Base-by-base conservation (phyloP, 2,113 vertebrate species). In the Kobus ellipsiprymnus region DNA sequence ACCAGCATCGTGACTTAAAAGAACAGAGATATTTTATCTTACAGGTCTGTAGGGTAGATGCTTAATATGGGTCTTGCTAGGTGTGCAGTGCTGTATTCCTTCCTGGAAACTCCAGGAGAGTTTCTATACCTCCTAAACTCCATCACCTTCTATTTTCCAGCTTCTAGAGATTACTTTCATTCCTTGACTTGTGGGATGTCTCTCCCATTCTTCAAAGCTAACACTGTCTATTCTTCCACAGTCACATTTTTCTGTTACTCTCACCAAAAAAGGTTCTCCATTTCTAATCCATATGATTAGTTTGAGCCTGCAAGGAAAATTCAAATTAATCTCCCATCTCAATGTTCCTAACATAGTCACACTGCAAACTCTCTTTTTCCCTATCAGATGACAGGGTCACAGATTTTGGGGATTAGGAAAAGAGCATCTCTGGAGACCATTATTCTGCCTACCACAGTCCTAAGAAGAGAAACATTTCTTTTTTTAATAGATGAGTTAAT, bases 81-180 rank as follows among this genome's bases (percentile, higher is more conserved):
- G 2, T 92, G 13, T 33, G 3, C 36, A 33, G 7, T n/a, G 12
- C 4, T 77, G 9, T 2, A 0, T 23, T 36, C 36, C 21, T 3
- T 29, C 19, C 11, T 67, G 16, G 4, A 83, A n/a, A 5, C 11
- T 78, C 44, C 52, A 36, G 13, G 25, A 55, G 12, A 60, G 0
- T 77, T 44, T 77, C 40, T 77, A 77, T 77, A 77, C 6, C 3
- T 44, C 23, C 6, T 44, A 27, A 25, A 64, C 57, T 4, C 7
- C 1, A 54, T 13, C 46, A 59, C 12, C 25, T 64, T 59, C 13
- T 1, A 4, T 52, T 40, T 54, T 33, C 3, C 7, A 54, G 2
- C 4, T 40, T 60, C 19, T 23, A 27, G 13, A 33, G 9, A 1
- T 27, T 62, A 7, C 52, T 27, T 93, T 60, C 15, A 48, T 57